Conservation (phyloP, 2,797 vertebrate genomes). For the Coilia nasus region DNA sequence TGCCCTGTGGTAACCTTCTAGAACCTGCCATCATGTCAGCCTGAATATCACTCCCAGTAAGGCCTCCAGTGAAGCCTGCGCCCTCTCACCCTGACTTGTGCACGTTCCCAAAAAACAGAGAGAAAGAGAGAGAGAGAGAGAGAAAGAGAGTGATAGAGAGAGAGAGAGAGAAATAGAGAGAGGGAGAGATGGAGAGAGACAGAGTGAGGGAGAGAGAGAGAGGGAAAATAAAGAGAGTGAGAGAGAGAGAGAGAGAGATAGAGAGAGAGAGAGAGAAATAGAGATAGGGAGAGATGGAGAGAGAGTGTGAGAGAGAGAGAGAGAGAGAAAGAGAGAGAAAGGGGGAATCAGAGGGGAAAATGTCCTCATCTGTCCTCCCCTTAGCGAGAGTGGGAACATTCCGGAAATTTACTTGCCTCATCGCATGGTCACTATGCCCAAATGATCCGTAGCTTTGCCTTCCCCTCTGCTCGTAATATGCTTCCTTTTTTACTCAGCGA, state of each 20-base stretch:
- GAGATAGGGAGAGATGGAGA: neutral
- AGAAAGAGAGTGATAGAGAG: neutral
- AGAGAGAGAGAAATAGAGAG: neutral
- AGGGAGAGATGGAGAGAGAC: neutral
- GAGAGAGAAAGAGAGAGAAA: neutral
- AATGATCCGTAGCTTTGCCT: constrained; percentile 10
- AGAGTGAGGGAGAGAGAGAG: neutral
- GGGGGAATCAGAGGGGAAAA: neutral
- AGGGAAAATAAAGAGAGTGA: neutral
- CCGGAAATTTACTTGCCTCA: neutral
- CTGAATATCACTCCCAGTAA: constrained; percentile 65
- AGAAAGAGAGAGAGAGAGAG: neutral
- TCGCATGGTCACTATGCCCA: neutral
- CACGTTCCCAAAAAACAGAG: constrained; percentile 55
- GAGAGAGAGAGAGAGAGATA: neutral
- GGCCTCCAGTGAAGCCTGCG: constrained; percentile 42
- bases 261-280: no score
- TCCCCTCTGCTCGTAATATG: neutral
- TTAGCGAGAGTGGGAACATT: neutral
- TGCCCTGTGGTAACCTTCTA: constrained; percentile 78
- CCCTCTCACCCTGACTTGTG: constrained; percentile 56
- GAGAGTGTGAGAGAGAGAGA: neutral
- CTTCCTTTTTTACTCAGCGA: neutral
- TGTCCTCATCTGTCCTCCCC: constrained; percentile 8
- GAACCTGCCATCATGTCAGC: constrained; percentile 65